Evolutionary conservation across 2,113 vertebrate genomes (phyloP).

Genomic region (Passer montanus): DNA sequence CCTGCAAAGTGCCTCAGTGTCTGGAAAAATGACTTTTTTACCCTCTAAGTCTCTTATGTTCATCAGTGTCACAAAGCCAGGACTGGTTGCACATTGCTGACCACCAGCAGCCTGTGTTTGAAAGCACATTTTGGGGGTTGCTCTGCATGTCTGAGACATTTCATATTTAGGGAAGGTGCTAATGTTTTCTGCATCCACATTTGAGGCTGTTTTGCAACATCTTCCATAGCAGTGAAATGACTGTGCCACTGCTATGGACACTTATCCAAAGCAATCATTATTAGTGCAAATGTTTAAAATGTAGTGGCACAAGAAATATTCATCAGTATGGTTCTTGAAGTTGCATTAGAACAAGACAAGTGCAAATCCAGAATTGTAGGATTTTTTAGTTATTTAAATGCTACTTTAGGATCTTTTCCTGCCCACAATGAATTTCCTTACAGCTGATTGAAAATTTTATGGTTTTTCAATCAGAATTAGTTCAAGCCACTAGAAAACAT

Average conservation of each 20-base stretch:
- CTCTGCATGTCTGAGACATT: neutral
- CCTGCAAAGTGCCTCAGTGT: neutral
- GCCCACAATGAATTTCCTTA: neutral
- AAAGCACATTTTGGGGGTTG: neutral
- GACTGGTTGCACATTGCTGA: neutral
- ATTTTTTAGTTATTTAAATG: neutral
- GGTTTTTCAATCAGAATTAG: neutral
- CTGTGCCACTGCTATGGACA: neutral
- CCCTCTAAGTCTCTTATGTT: neutral
- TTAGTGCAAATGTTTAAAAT: neutral
- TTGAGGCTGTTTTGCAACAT: neutral
- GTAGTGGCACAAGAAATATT: neutral
- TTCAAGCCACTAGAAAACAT: conserved; percentile 23
- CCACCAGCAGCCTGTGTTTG: neutral
- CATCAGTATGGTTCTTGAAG: neutral
- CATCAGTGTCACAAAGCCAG: neutral
- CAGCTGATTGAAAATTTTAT: neutral
- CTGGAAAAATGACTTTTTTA: neutral
- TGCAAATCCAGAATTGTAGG: neutral
- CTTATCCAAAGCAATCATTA: neutral
- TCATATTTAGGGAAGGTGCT: neutral
- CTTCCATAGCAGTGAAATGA: neutral
- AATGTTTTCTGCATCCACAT: neutral
- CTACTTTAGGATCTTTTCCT: neutral
- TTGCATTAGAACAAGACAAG: neutral